Evolutionary conservation across 2,888 invertebrate species (phyloP).

Genomic region (Caenorhabditis imperialis): DNA sequence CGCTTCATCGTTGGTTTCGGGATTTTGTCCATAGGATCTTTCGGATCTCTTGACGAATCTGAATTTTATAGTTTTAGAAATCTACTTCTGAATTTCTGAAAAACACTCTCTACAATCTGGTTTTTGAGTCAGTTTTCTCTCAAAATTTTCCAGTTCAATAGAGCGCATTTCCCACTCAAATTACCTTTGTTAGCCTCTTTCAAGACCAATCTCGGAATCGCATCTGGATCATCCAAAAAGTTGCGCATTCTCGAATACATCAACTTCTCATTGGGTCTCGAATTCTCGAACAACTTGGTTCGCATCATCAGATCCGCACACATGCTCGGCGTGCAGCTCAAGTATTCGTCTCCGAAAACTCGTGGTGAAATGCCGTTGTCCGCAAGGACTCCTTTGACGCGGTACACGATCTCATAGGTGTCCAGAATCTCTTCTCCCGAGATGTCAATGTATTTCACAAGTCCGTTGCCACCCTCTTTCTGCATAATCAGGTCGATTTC

Average conservation of each 20-base stretch:
- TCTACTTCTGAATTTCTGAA: conserved; percentile 13
- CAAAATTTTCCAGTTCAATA: too few relatives aligned
- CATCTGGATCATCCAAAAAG: conserved; percentile 55
- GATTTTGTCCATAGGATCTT: conserved; percentile 1
- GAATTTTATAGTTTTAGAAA: too few relatives aligned
- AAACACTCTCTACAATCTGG: background rate
- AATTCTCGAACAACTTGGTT: conserved; percentile 97
- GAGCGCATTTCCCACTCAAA: too few relatives aligned
- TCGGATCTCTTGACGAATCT: conserved; percentile 10
- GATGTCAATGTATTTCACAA: conserved; percentile 28
- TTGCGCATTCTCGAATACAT: conserved; percentile 54
- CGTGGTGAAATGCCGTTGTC: conserved; percentile 34
- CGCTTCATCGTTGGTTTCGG: conserved; percentile 14
- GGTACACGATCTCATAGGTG: conserved; percentile 31
- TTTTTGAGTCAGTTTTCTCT: too few relatives aligned
- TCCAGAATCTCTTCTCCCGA: conserved; percentile 31
- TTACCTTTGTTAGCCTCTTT: conserved; percentile 38
- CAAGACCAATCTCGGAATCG: conserved; percentile 34
- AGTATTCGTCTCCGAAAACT: conserved; percentile 92
- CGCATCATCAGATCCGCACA: conserved; percentile 97
- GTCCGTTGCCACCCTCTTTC: conserved; percentile 5
- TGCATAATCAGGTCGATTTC: conserved; percentile 40
- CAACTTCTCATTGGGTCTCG: conserved; percentile 35
- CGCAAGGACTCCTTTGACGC: conserved; percentile 26
- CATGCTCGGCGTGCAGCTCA: conserved; percentile 90